Conservation (phyloP, 2,888 invertebrate genomes). For the Bombylius discolor region DNA sequence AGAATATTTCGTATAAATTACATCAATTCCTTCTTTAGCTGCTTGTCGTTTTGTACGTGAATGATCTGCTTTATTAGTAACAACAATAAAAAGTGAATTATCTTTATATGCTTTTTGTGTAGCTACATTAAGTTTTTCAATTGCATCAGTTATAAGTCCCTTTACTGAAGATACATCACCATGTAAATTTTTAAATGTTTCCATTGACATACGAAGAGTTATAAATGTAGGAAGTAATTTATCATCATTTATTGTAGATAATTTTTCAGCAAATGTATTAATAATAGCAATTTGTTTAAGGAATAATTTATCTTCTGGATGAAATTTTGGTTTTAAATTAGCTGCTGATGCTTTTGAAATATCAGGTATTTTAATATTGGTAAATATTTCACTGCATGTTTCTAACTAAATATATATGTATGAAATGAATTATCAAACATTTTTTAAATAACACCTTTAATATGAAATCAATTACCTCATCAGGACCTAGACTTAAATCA, state of each 20-base stretch:
- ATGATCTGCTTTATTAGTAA: slow-evolving; percentile 20
- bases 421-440: background rate
- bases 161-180: slow-evolving; percentile 27
- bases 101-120: slow-evolving; percentile 45
- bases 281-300: slow-evolving; percentile 25
- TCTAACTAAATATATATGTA: slow-evolving; percentile 8
- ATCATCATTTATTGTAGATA: slow-evolving; percentile 14
- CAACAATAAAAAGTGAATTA: slow-evolving; percentile 48
- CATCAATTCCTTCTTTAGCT: slow-evolving; percentile 19
- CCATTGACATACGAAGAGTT: slow-evolving; percentile 24
- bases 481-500: slow-evolving; percentile 47
- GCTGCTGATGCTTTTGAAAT: slow-evolving; percentile 15
- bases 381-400: slow-evolving; percentile 21
- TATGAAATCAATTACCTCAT: slow-evolving; percentile 40
- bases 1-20: background rate
- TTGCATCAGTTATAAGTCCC: slow-evolving; percentile 29
- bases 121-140: slow-evolving; percentile 41
- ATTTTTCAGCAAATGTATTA: slow-evolving; percentile 21
- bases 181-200: slow-evolving; percentile 27
- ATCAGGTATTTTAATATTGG: slow-evolving; percentile 19
- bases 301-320: slow-evolving; percentile 29
- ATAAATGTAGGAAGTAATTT: slow-evolving; percentile 6
- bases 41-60: slow-evolving; percentile 17
- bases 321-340: slow-evolving; percentile 25
- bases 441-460: background rate